Conservation (phyloP, 2,888 invertebrate species). For the Papilio protenor region DNA sequence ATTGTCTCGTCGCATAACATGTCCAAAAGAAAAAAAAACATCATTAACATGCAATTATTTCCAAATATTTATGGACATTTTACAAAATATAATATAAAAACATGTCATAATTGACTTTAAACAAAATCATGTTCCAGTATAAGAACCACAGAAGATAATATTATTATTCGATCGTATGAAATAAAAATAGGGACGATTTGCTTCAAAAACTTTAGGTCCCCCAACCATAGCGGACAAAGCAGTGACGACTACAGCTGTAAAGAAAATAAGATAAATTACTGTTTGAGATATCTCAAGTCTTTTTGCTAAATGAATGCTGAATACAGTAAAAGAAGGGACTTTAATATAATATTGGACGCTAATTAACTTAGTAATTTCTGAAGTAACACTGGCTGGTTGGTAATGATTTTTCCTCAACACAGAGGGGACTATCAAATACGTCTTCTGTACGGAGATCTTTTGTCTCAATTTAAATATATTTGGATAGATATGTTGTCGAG, state of each 20-base stretch:
- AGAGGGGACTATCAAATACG: too few relatives aligned
- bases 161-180: constrained; percentile 27
- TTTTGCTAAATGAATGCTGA: not conserved
- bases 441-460: not conserved
- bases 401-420: too few relatives aligned
- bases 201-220: constrained; percentile 23
- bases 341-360: not conserved
- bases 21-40: too few relatives aligned
- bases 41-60: not conserved
- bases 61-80: not conserved
- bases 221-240: constrained; percentile 13
- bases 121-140: not conserved
- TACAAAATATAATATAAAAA: too few relatives aligned
- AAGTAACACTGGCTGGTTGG: too few relatives aligned
- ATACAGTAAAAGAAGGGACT: not conserved
- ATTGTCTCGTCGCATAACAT: too few relatives aligned
- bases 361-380: too few relatives aligned
- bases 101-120: not conserved
- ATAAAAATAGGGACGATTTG: constrained; percentile 16
- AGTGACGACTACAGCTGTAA: constrained; percentile 11
- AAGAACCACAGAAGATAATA: constrained; percentile 38
- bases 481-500: not conserved
- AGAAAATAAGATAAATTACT: not conserved
- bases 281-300: not conserved
- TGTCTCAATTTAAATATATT: not conserved